These are phyloP conservation scores for Eupeodes latifasciatus DNA, from an alignment of 2,888 invertebrate genomes.

Conservation along the genomic window DNA sequence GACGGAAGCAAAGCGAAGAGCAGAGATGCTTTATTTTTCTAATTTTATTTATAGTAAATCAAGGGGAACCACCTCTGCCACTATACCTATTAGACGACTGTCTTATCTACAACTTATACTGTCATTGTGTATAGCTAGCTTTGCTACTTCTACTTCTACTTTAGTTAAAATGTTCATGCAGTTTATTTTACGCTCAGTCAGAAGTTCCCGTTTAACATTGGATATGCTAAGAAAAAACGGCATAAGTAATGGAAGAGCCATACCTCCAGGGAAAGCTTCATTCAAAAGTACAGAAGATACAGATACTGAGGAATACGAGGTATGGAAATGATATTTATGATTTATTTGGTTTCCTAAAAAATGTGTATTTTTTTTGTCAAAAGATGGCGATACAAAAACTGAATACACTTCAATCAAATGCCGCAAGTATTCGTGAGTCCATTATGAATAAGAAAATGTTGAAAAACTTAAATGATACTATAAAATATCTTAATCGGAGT, in stretches of 20 bases:
- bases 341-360: not conserved
- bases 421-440: constrained; percentile 86
- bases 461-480: constrained; percentile 84
- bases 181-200: constrained; percentile 50
- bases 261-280: not conserved
- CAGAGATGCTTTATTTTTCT: not conserved
- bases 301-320: constrained; percentile 44
- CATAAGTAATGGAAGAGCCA: not conserved
- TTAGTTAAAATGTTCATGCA: constrained; percentile 56
- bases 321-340: constrained; percentile 12
- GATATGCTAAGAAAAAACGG: constrained; percentile 37
- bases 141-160: not conserved
- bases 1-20: no score
- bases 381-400: constrained; percentile 87
- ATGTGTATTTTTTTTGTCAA: constrained; percentile 1
- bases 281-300: constrained; percentile 1
- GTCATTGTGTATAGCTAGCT: not conserved
- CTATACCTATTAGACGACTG: not conserved
- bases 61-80: not conserved
- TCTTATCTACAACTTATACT: constrained; percentile 11
- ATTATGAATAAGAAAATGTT: constrained; percentile 80
- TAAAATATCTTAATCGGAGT: constrained; percentile 87
- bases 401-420: constrained; percentile 90
- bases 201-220: constrained; percentile 44
- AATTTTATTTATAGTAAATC: constrained; percentile 1